phyloP scores from a whole-genome alignment of 2,113 vertebrate genomes.

The Circaetus cinerascens region DNA sequence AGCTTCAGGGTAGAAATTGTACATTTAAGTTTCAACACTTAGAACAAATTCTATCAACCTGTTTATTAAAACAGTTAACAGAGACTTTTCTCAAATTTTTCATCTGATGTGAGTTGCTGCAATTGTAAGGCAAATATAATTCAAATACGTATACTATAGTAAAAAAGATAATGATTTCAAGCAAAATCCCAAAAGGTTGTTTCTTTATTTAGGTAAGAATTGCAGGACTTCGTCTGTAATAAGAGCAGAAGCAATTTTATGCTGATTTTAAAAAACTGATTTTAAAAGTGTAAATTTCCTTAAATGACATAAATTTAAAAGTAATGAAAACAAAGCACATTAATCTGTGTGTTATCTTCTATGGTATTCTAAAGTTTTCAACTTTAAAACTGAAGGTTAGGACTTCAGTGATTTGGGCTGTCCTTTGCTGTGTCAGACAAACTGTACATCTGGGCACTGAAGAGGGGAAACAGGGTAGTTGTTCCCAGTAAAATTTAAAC shows the following conservation, averaged over 20 bases:
- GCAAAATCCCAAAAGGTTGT: not conserved
- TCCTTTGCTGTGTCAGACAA: not conserved
- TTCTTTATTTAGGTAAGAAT: not conserved
- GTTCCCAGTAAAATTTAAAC: not conserved
- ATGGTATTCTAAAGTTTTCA: not conserved
- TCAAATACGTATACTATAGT: not conserved
- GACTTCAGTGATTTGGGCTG: not conserved
- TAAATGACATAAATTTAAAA: not conserved
- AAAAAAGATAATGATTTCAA: not conserved
- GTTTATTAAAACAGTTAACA: not conserved
- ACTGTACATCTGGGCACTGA: not conserved
- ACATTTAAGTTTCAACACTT: not conserved
- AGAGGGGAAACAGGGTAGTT: not conserved
- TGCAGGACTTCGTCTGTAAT: not conserved
- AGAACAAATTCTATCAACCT: not conserved
- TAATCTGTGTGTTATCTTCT: not conserved
- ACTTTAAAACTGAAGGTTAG: not conserved
- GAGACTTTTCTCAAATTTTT: not conserved
- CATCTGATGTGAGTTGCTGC: not conserved
- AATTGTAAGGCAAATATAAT: not conserved
- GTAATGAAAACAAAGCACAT: not conserved
- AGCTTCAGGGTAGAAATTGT: not conserved
- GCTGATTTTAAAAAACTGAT: not conserved
- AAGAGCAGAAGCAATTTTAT: not conserved
- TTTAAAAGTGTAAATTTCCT: not conserved